phyloP scores from a whole-genome alignment of 1,140 invertebrate genomes.

The Drosophila hydei region DNA sequence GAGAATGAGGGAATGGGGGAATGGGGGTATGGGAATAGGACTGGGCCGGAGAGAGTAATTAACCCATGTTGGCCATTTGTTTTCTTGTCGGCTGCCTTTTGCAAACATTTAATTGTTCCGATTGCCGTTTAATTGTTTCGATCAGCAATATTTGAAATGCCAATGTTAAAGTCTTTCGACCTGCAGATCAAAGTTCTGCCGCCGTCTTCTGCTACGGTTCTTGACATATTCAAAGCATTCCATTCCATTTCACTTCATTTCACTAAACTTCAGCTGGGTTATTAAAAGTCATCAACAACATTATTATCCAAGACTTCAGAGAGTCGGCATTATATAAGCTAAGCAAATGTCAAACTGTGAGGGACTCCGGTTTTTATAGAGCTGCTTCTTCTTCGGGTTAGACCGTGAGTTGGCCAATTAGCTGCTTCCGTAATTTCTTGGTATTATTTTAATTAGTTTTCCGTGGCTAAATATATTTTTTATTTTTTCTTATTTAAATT shows the following conservation, averaged over 20 bases:
- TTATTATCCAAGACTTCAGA: conserved; percentile 1
- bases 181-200: conserved; percentile 66
- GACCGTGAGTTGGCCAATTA: conserved; percentile 59
- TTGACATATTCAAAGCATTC: conserved; percentile 70
- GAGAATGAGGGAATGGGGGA: conserved; percentile 20
- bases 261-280: conserved; percentile 38
- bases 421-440: conserved; percentile 79
- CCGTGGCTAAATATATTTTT: conserved; percentile 10
- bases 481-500: conserved; percentile 53
- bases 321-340: conserved; percentile 59
- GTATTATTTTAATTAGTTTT: conserved; percentile 80
- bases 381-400: conserved; percentile 10
- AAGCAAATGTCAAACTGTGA: conserved; percentile 52
- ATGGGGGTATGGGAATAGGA: conserved; percentile 28
- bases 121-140: conserved; percentile 63
- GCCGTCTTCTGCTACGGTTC: conserved; percentile 56
- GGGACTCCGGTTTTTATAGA: neutral
- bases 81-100: conserved; percentile 49
- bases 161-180: conserved; percentile 14
- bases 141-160: conserved; percentile 74
- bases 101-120: conserved; percentile 80
- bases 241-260: conserved; percentile 37
- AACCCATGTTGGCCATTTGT: conserved; percentile 67
- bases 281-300: conserved; percentile 62
- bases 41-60: conserved; percentile 63